Base-by-base conservation (phyloP, 2,113 vertebrate species). In the Triplophysa dalaica region DNA sequence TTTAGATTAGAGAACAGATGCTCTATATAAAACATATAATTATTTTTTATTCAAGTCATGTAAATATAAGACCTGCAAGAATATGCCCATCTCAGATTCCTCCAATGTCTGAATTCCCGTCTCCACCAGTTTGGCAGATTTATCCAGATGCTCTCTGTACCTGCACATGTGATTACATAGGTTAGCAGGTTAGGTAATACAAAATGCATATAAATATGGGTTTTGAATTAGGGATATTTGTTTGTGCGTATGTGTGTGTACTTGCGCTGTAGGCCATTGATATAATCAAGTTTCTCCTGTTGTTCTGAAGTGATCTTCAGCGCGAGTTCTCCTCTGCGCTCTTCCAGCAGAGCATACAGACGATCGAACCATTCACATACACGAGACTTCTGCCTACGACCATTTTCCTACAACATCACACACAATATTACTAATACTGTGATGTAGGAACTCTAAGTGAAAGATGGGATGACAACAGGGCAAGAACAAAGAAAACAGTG, bases 81-180 rank as follows among this genome's bases (percentile, higher is more conserved):
- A 99, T 78, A 95, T 84, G 0, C 96, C 95, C 95, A 98, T 98
- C 90, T 98, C 96, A 5, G 95, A 92, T 83, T 97, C 94, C 69
- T 98, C 97, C 95, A 99, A 94, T 62, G 93, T 95, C 89, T 97
- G 95, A 81, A 98, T 96, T 87, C 95, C 95, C 21, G 93, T 95
- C 87, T 98, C 96, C 64, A 99, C 94, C 76, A 97, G 87, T 88
- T 96, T 96, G 76, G 95, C 93, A 1, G 95, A 90, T 0, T 84
- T 89, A 68, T 98, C 96, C 90, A 96, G 87, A 77, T 99, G 97
- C 33, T 96, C 93, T 0, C 88, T 92, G 83, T 98, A 95, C 82
- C 94, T 97, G 73, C 22, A 45, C 1, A 67, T 9, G 33, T 68
- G n/a, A 45, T 67, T 16, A 43, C 38, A 3, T 21, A 13, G 48